Evolutionary conservation across 2,113 vertebrate species (phyloP), one percentile per base, ranked within the genome.

Genomic region (Erpornis zantholeuca): DNA sequence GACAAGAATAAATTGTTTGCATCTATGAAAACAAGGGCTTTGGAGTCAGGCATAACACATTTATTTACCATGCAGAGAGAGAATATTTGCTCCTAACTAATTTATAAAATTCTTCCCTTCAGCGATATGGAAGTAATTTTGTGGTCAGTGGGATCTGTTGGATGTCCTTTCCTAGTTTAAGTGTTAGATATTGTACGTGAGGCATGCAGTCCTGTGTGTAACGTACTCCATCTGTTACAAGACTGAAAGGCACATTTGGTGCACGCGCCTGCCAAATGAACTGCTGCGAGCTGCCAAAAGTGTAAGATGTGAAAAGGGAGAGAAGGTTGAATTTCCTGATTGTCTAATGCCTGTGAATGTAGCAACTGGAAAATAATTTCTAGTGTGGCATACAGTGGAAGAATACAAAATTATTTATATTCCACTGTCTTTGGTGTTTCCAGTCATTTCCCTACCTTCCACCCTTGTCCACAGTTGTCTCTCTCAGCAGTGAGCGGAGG

Each of bases 181-280:
- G 36, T 85, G 90, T 75, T 86, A 83, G 91, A 54, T 94, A 93
- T 82, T 96, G 92, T 97, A 96, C 16, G 31, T 95, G 92, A 85
- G 88, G 86, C 82, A 69, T 91, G 78, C 82, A 96, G 91, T 93
- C 53, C 95, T 97, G 60, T 94, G 61, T 92, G 75, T 92, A 94
- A 85, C 92, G 42, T 56, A 77, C 88, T 94, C 97, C 96, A 96
- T 97, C 96, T 98, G 96, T 92, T 88, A 88, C 78, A 75, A 96
- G 93, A 90, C 92, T 95, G 94, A 94, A 89, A 75, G 73, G 86
- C 97, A 88, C 94, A 96, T 95, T 97, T 97, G 94, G 88, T 96
- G 44, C 81, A 76, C 11, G 54, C 5, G 53, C 92, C 71, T 97
- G 94, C 95, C 94, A 96, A 96, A 89, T 94, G 88, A 86, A 94